Conservation (phyloP, 1,140 invertebrate species). For the Lordiphosa clarofinis region DNA sequence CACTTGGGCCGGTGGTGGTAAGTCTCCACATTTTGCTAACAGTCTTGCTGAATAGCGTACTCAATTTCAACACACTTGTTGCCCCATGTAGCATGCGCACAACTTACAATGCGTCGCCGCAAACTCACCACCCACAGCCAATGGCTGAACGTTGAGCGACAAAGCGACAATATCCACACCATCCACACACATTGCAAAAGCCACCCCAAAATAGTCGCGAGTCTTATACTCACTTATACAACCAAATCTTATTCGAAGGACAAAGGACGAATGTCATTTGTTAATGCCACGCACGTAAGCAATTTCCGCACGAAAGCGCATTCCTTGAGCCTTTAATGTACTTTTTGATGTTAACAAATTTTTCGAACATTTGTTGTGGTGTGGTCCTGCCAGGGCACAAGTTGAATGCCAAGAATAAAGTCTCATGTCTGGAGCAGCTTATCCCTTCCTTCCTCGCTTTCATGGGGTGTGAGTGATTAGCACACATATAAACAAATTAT, state of each 20-base stretch:
- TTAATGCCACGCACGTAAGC: conserved; percentile 76
- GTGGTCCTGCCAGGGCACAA: conserved; percentile 23
- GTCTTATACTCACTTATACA: conserved; percentile 48
- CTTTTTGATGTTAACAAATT: conserved; percentile 78
- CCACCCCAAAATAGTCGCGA: conserved; percentile 29
- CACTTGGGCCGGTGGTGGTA: neutral
- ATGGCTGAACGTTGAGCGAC: conserved; percentile 58
- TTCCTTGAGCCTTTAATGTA: conserved; percentile 77
- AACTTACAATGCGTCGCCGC: neutral
- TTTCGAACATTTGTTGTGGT: conserved; percentile 67
- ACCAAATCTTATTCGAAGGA: neutral
- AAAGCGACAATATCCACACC: conserved; percentile 68
- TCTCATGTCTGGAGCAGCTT: conserved; percentile 32
- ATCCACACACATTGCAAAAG: conserved; percentile 24
- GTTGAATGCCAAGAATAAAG: neutral
- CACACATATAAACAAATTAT: conserved; percentile 64
- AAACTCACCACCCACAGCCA: conserved; percentile 55
- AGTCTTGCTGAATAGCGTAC: conserved; percentile 11
- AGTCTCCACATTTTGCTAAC: conserved; percentile 27
- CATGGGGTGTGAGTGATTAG: conserved; percentile 61
- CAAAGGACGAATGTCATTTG: conserved; percentile 47
- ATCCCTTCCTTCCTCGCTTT: neutral
- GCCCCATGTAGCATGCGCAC: conserved; percentile 52
- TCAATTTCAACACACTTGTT: conserved; percentile 59
- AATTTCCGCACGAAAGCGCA: conserved; percentile 77